These are phyloP conservation scores for Campodea augens DNA, from an alignment of 1,140 invertebrate species.

Conservation along the genomic window DNA sequence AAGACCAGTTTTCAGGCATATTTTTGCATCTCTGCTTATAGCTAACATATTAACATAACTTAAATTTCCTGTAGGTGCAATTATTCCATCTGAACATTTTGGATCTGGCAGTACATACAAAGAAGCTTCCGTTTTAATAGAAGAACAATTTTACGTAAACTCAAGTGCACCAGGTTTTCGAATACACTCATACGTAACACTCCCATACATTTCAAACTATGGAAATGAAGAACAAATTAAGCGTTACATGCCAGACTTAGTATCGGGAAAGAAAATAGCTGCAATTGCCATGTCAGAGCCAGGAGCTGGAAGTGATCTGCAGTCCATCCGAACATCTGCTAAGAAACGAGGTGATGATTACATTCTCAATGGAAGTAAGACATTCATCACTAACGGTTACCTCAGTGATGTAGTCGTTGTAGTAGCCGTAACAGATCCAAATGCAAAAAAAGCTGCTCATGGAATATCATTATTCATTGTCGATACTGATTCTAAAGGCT, in stretches of 20 bases:
- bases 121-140: slow-evolving; percentile 24
- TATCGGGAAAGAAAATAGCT: slow-evolving; percentile 25
- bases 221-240: slow-evolving; percentile 27
- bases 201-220: slow-evolving; percentile 29
- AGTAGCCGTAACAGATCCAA: slow-evolving; percentile 27
- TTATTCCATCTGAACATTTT: slow-evolving; percentile 22
- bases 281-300: slow-evolving; percentile 31
- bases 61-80: no score
- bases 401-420: slow-evolving; percentile 27
- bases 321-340: slow-evolving; percentile 27
- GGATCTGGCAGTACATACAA: slow-evolving; percentile 27
- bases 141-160: slow-evolving; percentile 28
- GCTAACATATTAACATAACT: no score
- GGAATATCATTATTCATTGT: slow-evolving; percentile 30
- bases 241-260: slow-evolving; percentile 26
- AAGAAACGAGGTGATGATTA: slow-evolving; percentile 27
- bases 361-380: slow-evolving; percentile 30
- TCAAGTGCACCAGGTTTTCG: slow-evolving; percentile 26
- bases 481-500: slow-evolving; percentile 26
- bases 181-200: slow-evolving; percentile 29
- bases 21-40: no score
- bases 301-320: slow-evolving; percentile 29
- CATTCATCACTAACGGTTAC: slow-evolving; percentile 31
- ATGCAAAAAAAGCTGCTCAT: slow-evolving; percentile 26
- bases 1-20: no score